Conservation (phyloP, 2,113 vertebrate species). For the Pandion haliaetus region DNA sequence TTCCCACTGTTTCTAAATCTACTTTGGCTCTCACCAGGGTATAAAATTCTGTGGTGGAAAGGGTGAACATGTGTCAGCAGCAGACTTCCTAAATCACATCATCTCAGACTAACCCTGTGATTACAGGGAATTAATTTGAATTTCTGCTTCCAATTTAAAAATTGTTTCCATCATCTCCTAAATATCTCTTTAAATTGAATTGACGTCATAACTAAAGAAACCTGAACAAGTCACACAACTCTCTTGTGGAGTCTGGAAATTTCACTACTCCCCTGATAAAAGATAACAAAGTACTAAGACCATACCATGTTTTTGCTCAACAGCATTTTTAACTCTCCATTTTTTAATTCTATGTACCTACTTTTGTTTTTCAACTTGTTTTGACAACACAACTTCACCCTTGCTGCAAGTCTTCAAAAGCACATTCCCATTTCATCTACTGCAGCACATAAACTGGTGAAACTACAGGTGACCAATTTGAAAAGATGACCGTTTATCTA, state of each 20-base stretch:
- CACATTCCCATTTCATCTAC: not conserved
- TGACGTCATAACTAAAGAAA: not conserved
- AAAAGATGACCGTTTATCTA: not conserved
- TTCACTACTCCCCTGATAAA: not conserved
- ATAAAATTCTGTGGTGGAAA: not conserved
- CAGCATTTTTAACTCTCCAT: not conserved
- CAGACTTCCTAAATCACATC: not conserved
- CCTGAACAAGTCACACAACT: not conserved
- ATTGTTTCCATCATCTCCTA: not conserved
- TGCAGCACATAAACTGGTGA: not conserved
- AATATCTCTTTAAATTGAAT: not conserved
- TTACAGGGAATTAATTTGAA: not conserved
- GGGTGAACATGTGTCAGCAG: not conserved
- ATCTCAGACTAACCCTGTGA: not conserved
- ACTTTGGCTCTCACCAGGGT: not conserved
- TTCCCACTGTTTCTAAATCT: not conserved
- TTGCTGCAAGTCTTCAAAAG: not conserved
- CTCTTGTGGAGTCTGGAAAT: not conserved
- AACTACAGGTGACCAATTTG: not conserved
- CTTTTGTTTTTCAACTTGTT: not conserved
- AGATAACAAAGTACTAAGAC: not conserved
- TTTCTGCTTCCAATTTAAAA: not conserved
- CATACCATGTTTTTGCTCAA: not conserved
- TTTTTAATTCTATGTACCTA: not conserved
- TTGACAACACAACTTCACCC: not conserved